Evolutionary conservation across 2,113 vertebrate genomes (phyloP).

Genomic region (Anthoscopus minutus): DNA sequence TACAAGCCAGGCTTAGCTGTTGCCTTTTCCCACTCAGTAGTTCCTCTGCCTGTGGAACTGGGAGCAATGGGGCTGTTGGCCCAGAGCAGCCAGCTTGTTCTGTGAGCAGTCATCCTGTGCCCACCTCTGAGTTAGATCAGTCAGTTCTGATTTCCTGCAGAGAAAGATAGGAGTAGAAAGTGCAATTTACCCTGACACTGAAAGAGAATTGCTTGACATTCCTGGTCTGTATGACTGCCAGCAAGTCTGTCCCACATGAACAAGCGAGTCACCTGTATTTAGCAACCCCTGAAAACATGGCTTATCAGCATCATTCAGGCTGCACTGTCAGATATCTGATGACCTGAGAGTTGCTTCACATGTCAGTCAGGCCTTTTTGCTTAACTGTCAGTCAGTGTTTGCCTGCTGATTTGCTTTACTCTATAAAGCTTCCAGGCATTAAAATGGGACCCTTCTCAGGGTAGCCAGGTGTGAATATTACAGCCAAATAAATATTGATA

Average conservation of each 20-base stretch:
- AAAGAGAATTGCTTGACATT: neutral
- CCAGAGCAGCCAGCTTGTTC: neutral
- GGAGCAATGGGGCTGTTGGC: neutral
- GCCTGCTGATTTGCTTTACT: neutral
- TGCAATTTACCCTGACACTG: neutral
- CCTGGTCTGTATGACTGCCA: neutral
- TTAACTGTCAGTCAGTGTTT: no score
- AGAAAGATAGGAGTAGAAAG: neutral
- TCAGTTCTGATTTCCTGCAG: neutral
- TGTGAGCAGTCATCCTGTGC: neutral
- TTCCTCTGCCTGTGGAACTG: neutral
- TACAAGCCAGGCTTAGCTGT: neutral
- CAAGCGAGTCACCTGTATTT: neutral
- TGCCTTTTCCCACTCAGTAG: rapidly evolving
- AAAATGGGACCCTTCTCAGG: neutral
- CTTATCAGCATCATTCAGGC: neutral
- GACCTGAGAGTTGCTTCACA: neutral
- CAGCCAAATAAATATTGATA: neutral
- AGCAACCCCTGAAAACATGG: neutral
- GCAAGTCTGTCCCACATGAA: neutral
- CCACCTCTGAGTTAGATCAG: neutral
- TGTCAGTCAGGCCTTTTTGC: neutral
- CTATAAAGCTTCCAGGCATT: neutral
- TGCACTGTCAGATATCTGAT: neutral
- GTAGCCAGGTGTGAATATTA: neutral